Percentiles rank a stretch among this genome's conserved stretches.
These are phyloP conservation scores for Riptortus pedestris DNA, from an alignment of 1,140 invertebrate genomes.

Conservation along the genomic window DNA sequence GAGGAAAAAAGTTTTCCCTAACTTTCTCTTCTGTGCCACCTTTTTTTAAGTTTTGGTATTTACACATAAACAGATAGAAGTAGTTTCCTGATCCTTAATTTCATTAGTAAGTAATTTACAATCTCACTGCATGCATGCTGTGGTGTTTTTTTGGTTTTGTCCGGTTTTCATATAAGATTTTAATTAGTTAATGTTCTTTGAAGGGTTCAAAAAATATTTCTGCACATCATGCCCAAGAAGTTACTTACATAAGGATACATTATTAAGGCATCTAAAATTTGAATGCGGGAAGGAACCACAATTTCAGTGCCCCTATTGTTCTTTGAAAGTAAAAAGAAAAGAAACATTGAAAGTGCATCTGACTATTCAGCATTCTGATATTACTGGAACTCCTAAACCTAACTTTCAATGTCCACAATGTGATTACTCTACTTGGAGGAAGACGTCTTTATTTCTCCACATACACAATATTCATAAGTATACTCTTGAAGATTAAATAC, in stretches of 20 bases:
- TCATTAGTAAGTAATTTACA: no score
- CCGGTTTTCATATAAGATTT: no score
- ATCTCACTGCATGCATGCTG: no score
- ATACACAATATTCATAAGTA: not conserved
- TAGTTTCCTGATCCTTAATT: no score
- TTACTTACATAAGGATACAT: slow-evolving; percentile 26
- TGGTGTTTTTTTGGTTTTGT: no score
- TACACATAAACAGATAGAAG: no score
- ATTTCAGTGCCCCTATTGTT: slow-evolving; percentile 41
- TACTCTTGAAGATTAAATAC: not conserved
- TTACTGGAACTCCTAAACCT: not conserved
- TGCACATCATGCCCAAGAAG: not conserved
- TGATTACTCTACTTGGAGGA: not conserved
- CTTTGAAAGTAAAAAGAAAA: slow-evolving; percentile 20
- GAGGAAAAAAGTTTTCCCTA: no score
- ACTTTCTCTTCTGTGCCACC: no score
- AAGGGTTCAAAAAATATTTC: no score
- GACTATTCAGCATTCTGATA: slow-evolving; percentile 31
- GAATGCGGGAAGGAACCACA: slow-evolving; percentile 48
- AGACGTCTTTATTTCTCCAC: not conserved
- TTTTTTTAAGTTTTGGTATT: no score
- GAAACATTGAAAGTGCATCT: slow-evolving; percentile 15
- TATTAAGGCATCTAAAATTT: slow-evolving; percentile 40
- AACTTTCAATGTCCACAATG: not conserved
- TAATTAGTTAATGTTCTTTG: no score